A percentile compares a stretch with the other conserved stretches of the same genome.
phyloP scores from a whole-genome alignment of 2,113 vertebrate species.

The Takifugu flavidus region DNA sequence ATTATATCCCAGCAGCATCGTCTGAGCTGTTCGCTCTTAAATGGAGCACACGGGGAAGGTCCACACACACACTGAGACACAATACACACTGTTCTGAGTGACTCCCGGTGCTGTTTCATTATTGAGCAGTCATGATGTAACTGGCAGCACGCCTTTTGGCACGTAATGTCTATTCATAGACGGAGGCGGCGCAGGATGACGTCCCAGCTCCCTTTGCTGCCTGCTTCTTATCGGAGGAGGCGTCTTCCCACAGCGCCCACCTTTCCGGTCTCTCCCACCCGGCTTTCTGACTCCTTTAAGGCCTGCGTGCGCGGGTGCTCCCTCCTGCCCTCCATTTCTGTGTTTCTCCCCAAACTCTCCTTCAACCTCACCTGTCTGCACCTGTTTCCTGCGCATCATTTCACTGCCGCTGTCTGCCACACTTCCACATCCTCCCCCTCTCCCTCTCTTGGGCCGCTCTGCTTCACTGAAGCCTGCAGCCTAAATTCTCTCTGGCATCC shows the following conservation, averaged over 20 bases:
- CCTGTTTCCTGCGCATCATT: constrained; percentile 25
- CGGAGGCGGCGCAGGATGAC: constrained; percentile 51
- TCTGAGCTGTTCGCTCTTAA: constrained; percentile 41
- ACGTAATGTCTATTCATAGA: constrained; percentile 73
- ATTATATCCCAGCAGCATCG: constrained; percentile 40
- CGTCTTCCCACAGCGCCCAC: constrained; percentile 23
- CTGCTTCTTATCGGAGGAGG: constrained; percentile 20
- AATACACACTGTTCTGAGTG: constrained; percentile 57
- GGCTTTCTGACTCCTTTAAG: too few relatives aligned
- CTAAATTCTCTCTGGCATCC: constrained; percentile 58
- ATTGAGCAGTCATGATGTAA: constrained; percentile 75
- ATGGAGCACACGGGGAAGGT: constrained; percentile 37
- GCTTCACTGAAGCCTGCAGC: constrained; percentile 45
- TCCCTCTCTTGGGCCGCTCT: constrained; percentile 23
- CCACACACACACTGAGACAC: constrained; percentile 26
- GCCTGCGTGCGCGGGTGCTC: too few relatives aligned
- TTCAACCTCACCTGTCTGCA: constrained; percentile 40
- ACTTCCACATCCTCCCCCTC: constrained; percentile 1
- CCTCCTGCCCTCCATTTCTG: constrained; percentile 15
- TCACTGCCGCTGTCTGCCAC: background rate
- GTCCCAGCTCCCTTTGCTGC: constrained; percentile 46
- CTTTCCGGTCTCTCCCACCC: constrained; percentile 19
- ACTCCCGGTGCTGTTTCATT: constrained; percentile 69
- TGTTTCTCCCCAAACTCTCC: constrained; percentile 8
- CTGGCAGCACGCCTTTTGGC: constrained; percentile 66